Evolutionary conservation across 1,140 invertebrate genomes (phyloP), one percentile per base, ranked within the genome.

Genomic region (Penaeus japonicus): DNA sequence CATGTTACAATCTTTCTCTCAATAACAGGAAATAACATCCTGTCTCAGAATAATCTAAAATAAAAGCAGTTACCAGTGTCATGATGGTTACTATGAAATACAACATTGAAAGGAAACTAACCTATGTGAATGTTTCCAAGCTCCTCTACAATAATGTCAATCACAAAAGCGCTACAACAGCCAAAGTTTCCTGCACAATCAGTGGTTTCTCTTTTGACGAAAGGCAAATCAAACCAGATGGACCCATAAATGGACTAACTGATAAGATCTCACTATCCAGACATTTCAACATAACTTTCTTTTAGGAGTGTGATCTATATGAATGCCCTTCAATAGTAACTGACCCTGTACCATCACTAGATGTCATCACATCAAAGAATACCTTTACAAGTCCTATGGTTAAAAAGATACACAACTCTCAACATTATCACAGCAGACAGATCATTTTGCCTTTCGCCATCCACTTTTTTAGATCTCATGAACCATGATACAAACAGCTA

Each of bases 41-140:
- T 53, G 24, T 85, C 54, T 79, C 80, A 57, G 47, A 78, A 73
- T 80, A 53, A 65, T 53, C 47, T 55, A 55, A 87, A 87, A 87
- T 82, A 82, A 77, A 88, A 88, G 87, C 87, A 88, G 87, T 88
- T 88, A 88, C 87, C 87, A 88, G 87, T 88, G 87, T 88, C 87
- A 88, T 75, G 87, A 88, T 88, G 87, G 87, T 84, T 83, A 81
- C 87, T 84, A 83, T 88, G 80, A 88, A 88, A 88, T 84, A 88
- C 80, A 88, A 88, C 86, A 88, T 78, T 88, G 65, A 88, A 88
- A 88, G 87, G 87, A 88, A 88, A 88, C 86, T 88, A 88, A 88
- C 87, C 87, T 88, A 88, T 84, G 87, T 84, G 87, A 88, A 88
- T 84, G 87, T 75, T 88, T 88, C 86, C 86, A 88, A 88, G 87